Conservation (phyloP, 2,113 vertebrate species). For the Callionymus lyra region DNA sequence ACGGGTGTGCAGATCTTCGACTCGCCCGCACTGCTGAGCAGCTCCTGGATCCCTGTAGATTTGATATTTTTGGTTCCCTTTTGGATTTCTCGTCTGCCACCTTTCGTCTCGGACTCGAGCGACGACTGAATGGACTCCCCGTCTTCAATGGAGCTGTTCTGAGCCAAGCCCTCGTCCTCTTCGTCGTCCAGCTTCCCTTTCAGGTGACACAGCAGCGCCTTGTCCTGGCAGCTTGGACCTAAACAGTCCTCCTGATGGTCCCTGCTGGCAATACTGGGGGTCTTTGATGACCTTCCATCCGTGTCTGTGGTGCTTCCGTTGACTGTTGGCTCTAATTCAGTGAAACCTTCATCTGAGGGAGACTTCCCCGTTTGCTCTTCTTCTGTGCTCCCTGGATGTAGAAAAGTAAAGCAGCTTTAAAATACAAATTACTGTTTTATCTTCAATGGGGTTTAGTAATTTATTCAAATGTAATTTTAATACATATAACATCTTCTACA, state of each 20-base stretch:
- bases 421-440: conserved; percentile 49
- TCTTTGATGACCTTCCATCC: conserved; percentile 13
- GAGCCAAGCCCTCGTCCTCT: conserved; percentile 48
- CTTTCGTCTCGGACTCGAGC: conserved; percentile 27
- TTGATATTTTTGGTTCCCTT: conserved; percentile 32
- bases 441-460: too few relatives aligned
- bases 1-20: conserved; percentile 29
- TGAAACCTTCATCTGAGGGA: conserved; percentile 70
- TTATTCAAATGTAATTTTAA: too few relatives aligned
- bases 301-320: conserved; percentile 36
- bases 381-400: conserved; percentile 20
- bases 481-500: too few relatives aligned
- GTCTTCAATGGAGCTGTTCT: conserved; percentile 46
- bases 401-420: conserved; percentile 7
- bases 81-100: conserved; percentile 8
- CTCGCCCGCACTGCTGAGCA: conserved; percentile 17
- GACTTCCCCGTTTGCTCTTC: conserved; percentile 50
- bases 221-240: conserved; percentile 71
- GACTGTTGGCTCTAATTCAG: conserved; percentile 59
- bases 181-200: conserved; percentile 45
- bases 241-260: conserved; percentile 18
- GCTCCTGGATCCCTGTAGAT: conserved; percentile 20
- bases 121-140: conserved; percentile 26
- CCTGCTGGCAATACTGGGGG: neutral
- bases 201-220: conserved; percentile 3